phyloP scores from a whole-genome alignment of 1,140 invertebrate genomes.

The Geopemphigus sp. region DNA sequence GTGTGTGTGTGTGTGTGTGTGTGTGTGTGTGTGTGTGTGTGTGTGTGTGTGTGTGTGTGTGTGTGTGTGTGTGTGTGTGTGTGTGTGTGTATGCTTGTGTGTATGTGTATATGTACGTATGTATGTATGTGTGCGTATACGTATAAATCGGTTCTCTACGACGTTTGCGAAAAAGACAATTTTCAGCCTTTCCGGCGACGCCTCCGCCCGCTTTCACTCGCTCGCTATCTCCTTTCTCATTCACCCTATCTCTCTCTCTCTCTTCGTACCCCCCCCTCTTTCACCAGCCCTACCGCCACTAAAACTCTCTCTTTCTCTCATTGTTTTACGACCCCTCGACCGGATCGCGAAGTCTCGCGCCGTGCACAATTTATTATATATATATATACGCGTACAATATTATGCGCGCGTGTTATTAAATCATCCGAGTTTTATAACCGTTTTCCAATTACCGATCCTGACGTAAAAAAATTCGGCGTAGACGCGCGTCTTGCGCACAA shows the following conservation, averaged over 20 bases:
- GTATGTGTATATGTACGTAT: background rate
- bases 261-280: no score
- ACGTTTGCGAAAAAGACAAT: conserved; percentile 41
- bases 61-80: no score
- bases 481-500: background rate
- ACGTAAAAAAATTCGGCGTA: no score
- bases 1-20: no score
- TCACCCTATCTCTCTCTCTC: no score
- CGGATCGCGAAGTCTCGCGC: background rate
- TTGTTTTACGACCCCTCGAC: conserved; percentile 7
- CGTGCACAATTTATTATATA: no score
- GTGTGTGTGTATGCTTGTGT: no score
- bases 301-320: background rate
- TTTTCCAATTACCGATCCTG: conserved; percentile 14
- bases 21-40: no score
- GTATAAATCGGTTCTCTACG: conserved; percentile 22
- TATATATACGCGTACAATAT: background rate
- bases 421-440: conserved; percentile 24
- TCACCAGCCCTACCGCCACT: no score
- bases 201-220: background rate
- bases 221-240: no score
- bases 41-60: no score
- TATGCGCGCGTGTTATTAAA: background rate
- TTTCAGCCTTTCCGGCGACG: background rate
- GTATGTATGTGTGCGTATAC: background rate